Conservation (phyloP, 1,140 invertebrate species). For the Cardiocondyla obscurior region DNA sequence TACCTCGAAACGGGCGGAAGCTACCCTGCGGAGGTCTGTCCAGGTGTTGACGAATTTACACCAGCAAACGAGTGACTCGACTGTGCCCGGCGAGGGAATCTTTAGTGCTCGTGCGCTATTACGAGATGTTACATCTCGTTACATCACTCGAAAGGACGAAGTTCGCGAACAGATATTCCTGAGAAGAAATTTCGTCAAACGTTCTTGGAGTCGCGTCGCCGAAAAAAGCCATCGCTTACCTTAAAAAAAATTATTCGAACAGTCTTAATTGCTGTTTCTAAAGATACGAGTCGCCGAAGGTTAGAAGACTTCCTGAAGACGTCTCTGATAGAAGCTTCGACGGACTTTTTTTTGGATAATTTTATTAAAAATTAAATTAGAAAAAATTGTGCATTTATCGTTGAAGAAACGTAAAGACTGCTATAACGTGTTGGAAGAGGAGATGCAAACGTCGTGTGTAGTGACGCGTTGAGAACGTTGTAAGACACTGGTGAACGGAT, state of each 20-base stretch:
- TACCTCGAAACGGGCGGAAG: background rate
- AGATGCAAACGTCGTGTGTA: constrained; percentile 62
- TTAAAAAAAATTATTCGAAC: background rate
- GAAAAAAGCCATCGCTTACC: background rate
- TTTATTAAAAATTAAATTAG: background rate
- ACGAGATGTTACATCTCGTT: background rate
- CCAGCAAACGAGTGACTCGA: constrained; percentile 24
- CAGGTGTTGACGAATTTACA: constrained; percentile 44
- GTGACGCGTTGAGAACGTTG: constrained; percentile 55
- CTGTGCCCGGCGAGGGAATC: constrained; percentile 14
- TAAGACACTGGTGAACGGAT: constrained; percentile 52
- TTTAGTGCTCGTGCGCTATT: constrained; percentile 8
- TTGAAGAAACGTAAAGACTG: background rate
- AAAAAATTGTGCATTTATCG: constrained; percentile 37
- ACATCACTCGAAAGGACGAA: constrained; percentile 8
- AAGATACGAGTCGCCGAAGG: background rate
- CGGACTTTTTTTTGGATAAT: background rate
- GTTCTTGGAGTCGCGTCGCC: background rate
- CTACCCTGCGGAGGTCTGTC: constrained; percentile 3
- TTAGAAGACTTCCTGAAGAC: background rate
- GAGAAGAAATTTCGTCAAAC: background rate
- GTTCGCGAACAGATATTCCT: constrained; percentile 12
- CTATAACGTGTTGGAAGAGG: constrained; percentile 18
- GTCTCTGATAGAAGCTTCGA: background rate
- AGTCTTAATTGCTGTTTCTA: background rate